phyloP scores from a whole-genome alignment of 2,888 invertebrate genomes.

The Eudasyphora cyanicolor region DNA sequence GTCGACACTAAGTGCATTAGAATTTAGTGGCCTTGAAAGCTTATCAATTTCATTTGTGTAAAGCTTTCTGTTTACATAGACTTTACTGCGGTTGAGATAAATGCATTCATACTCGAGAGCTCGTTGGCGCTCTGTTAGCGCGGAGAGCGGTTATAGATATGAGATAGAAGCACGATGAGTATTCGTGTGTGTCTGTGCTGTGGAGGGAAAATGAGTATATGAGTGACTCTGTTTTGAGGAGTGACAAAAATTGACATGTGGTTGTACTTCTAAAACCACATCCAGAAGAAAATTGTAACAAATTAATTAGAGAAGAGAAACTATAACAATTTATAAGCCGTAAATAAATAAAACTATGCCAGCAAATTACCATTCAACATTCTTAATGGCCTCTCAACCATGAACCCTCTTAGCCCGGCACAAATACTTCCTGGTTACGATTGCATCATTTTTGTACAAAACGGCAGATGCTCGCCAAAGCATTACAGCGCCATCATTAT shows the following conservation, averaged over 20 bases:
- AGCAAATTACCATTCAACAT: background rate
- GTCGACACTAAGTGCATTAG: conserved; percentile 59
- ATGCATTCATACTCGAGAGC: conserved; percentile 39
- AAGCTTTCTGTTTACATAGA: conserved; percentile 63
- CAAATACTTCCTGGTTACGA: conserved; percentile 59
- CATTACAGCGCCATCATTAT: background rate
- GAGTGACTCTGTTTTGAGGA: conserved; percentile 12
- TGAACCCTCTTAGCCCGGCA: background rate
- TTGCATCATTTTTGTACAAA: conserved; percentile 52
- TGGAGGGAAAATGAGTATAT: background rate
- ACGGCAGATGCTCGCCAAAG: background rate
- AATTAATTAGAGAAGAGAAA: no score
- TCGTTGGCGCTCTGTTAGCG: background rate
- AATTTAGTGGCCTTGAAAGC: conserved; percentile 69
- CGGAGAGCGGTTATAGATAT: background rate
- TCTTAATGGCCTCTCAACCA: background rate
- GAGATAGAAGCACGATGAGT: background rate
- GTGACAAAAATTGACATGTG: background rate
- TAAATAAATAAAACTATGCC: background rate
- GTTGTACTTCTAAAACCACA: background rate
- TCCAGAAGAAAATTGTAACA: background rate
- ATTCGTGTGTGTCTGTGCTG: background rate
- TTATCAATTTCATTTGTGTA: conserved; percentile 68
- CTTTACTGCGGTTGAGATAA: conserved; percentile 61
- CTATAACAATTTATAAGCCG: no score